Conservation (phyloP, 2,797 vertebrate genomes). For the Hippoglossus hippoglossus region DNA sequence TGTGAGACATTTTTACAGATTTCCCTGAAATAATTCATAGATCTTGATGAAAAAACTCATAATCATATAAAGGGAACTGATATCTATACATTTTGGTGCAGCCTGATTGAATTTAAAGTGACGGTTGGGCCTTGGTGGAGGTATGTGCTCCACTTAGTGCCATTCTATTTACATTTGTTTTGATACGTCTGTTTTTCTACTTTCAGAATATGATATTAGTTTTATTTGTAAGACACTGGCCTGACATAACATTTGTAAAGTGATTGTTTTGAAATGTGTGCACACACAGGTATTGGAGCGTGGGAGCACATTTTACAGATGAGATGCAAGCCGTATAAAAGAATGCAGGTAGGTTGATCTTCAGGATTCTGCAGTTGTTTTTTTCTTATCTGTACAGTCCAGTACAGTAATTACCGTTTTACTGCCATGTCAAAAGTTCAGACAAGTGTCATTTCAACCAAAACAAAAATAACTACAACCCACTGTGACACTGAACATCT, state of each 20-base stretch:
- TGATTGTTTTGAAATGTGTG: constrained; percentile 24
- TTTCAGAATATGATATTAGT: background rate
- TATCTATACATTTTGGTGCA: too few relatives aligned
- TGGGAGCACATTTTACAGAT: constrained; percentile 93
- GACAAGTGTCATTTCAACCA: constrained; percentile 10
- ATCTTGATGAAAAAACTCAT: too few relatives aligned
- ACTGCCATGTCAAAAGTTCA: constrained; percentile 23
- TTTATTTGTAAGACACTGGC: background rate
- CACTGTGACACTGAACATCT: constrained; percentile 9
- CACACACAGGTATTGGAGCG: constrained; percentile 90
- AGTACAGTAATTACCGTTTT: background rate
- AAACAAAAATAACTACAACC: constrained; percentile 13
- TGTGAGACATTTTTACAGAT: too few relatives aligned
- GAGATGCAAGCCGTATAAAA: constrained; percentile 92
- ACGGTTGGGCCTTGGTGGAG: too few relatives aligned
- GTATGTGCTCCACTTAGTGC: too few relatives aligned
- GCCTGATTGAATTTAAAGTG: too few relatives aligned
- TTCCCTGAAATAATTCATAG: too few relatives aligned
- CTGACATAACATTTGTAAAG: background rate
- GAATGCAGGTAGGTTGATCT: constrained; percentile 91
- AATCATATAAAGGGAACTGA: too few relatives aligned
- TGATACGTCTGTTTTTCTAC: background rate
- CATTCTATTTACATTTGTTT: too few relatives aligned
- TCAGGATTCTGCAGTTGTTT: background rate
- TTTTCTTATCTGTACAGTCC: background rate